Evolutionary conservation across 1,140 invertebrate genomes (phyloP).

Genomic region (Stratiolaelaps scimitus): DNA sequence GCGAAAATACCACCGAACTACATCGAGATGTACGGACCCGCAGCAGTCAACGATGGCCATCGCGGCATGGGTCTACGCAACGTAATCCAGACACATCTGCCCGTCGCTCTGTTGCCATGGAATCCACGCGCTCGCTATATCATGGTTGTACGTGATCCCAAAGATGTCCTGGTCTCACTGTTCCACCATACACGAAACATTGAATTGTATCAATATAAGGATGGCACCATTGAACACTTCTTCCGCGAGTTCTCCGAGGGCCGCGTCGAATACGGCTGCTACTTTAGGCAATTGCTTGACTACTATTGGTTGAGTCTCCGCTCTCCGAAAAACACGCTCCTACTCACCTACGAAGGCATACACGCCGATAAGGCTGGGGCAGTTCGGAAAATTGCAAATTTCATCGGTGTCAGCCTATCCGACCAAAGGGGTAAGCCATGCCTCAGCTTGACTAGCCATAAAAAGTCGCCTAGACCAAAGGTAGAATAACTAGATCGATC

Average conservation of each 20-base stretch:
- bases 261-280: constrained; percentile 11
- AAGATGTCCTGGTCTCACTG: neutral
- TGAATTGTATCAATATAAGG: constrained; percentile 1
- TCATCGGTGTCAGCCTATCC: constrained; percentile 6
- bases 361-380: constrained; percentile 5
- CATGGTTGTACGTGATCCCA: neutral
- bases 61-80: constrained; percentile 5
- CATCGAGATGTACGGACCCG: neutral
- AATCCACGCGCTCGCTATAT: neutral
- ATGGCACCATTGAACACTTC: constrained; percentile 19
- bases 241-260: neutral
- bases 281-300: neutral
- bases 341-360: constrained; percentile 3
- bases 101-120: constrained; percentile 7
- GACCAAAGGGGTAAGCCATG: neutral
- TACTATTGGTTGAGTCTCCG: constrained; percentile 7
- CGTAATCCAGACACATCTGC: constrained; percentile 3
- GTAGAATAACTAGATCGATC: no score
- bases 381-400: neutral
- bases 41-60: no score
- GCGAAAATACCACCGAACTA: constrained; percentile 2
- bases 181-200: constrained; percentile 10
- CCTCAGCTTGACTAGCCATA: no score
- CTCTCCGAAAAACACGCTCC: neutral
- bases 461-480: no score